Conservation (phyloP, 2,888 invertebrate genomes). For the Apocheima hispidaria region DNA sequence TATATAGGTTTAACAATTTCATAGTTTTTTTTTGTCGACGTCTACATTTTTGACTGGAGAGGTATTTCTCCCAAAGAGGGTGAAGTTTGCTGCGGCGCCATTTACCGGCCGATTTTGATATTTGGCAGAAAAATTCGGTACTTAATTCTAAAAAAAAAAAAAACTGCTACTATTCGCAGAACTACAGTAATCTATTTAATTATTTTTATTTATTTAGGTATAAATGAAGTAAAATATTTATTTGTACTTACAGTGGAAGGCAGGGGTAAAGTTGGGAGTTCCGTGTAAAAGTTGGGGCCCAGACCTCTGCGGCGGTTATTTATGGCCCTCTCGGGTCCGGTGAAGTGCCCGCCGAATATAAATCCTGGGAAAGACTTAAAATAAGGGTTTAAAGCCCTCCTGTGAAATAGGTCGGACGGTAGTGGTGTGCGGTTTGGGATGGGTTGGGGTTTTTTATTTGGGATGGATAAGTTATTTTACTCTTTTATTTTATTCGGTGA, state of each 20-base stretch:
- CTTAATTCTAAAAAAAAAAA: too few species aligned
- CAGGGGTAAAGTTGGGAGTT: slow-evolving; percentile 30
- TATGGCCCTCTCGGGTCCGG: slow-evolving; percentile 83
- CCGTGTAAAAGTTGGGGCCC: slow-evolving; percentile 46
- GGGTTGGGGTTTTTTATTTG: slow-evolving; percentile 38
- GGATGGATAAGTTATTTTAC: slow-evolving; percentile 33
- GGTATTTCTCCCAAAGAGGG: too few species aligned
- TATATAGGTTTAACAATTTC: too few species aligned
- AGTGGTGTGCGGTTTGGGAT: slow-evolving; percentile 42
- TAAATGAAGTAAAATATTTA: too few species aligned
- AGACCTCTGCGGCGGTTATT: slow-evolving; percentile 79
- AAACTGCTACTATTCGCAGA: too few species aligned
- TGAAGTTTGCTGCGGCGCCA: too few species aligned
- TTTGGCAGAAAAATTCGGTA: too few species aligned
- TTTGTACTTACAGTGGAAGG: slow-evolving; percentile 1
- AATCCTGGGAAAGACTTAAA: slow-evolving; percentile 82
- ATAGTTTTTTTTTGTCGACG: too few species aligned
- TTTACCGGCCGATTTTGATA: too few species aligned
- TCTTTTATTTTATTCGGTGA: slow-evolving; percentile 12
- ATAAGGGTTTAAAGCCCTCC: slow-evolving; percentile 61
- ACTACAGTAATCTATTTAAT: too few species aligned
- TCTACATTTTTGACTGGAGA: too few species aligned
- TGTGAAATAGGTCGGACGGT: slow-evolving; percentile 50
- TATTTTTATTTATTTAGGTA: too few species aligned
- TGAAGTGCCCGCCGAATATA: slow-evolving; percentile 83